Evolutionary conservation across 1,140 invertebrate species (phyloP), one percentile per base, ranked within the genome.

Genomic region (Mercenaria mercenaria): DNA sequence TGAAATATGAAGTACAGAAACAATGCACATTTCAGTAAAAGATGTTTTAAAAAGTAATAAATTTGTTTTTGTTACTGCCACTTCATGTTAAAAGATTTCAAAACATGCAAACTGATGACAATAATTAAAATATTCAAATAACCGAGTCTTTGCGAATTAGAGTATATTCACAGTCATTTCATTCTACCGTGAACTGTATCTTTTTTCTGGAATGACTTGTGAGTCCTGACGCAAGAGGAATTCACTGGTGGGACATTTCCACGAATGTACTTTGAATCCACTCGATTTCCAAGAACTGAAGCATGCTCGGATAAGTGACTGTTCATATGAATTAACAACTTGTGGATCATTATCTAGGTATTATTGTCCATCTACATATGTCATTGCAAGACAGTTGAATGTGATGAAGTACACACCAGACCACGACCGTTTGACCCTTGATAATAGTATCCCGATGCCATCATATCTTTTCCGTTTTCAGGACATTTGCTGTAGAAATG

Each of bases 401-500:
- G 69, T 74, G 6, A 8, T 4, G 69, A 74, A 29, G 37, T 74
- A 26, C 1, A 74, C 34, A 74, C 69, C 1, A 74, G 41, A n/a
- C 37, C 69, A 6, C 41, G 15, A 2, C 69, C 69, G 10, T 8
- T 74, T 39, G 37, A 20, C 4, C 69, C 69, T 47, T 74, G 37
- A n/a, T 74, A 74, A 74, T 34, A 74, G 37, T 41, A 74, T n/a
- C 69, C 69, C 0, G 69, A 74, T 39, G 69, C 69, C 3, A 74
- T 34, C 8, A 74, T 4, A 1, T 26, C 26, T 47, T 18, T 41
- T n/a, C 23, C 69, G 10, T 39, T 20, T 74, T 74, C 69, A 1
- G 69, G 69, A 74, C 69, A 74, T 74, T 74, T 47, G 18, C 29
- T 41, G 37, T 74, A 74, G 26, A 74, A 74, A 74, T 74, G 37